A percentile compares a stretch with the other conserved stretches of the same genome.
Evolutionary conservation across 2,113 vertebrate genomes (phyloP).

Genomic region (Morphnarchus princeps): DNA sequence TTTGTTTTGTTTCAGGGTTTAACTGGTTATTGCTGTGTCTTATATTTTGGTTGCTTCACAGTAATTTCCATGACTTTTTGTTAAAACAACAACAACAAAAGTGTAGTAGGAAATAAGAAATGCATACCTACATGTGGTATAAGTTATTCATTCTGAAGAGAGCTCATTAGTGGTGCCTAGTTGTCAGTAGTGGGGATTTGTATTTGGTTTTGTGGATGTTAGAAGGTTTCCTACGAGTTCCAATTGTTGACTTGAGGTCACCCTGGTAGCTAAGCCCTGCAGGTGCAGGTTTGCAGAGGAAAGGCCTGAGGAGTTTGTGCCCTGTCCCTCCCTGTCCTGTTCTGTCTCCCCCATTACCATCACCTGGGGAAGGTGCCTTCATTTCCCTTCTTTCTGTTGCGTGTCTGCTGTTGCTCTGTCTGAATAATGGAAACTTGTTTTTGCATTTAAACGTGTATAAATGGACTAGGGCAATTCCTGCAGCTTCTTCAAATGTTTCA

Average conservation of each 20-base stretch:
- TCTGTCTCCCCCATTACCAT: neutral
- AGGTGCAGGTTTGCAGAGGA: neutral
- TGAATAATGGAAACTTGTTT: neutral
- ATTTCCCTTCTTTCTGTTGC: neutral
- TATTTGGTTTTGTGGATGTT: neutral
- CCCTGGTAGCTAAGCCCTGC: neutral
- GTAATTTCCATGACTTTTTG: neutral
- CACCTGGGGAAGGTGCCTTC: neutral
- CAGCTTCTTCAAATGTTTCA: neutral
- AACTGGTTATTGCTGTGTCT: neutral
- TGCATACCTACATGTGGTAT: neutral
- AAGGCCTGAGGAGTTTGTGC: neutral
- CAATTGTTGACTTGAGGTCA: neutral
- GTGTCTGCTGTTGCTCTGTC: neutral
- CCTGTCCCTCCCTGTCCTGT: neutral
- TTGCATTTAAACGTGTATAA: neutral
- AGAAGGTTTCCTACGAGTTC: neutral
- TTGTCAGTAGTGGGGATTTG: neutral
- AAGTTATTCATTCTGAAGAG: neutral
- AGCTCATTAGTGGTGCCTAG: neutral
- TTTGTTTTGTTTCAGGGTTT: neutral
- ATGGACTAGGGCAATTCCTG: neutral
- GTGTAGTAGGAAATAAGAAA: conserved; percentile 8
- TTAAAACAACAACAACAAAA: neutral
- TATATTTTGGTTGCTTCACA: neutral